phyloP scores from a whole-genome alignment of 2,888 invertebrate genomes.

The Drosophila prostipennis region DNA sequence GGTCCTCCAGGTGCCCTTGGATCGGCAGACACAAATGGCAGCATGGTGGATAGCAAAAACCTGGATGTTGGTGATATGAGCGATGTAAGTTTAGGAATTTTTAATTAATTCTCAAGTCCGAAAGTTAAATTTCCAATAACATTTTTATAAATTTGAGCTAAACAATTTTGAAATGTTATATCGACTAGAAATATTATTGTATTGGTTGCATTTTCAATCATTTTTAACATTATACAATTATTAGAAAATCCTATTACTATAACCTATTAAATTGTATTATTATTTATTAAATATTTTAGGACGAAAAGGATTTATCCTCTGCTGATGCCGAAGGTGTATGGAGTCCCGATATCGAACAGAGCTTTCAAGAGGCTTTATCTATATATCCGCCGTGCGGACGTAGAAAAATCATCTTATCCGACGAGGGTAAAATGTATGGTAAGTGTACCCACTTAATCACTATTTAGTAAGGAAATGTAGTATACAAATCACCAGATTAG shows the following conservation, averaged over 20 bases:
- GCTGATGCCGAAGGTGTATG: constrained; percentile 99
- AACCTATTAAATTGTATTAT: no score
- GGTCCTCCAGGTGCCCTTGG: constrained; percentile 86
- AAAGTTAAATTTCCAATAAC: no score
- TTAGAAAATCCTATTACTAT: no score
- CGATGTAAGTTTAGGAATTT: constrained; percentile 87
- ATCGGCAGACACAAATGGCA: constrained; percentile 95
- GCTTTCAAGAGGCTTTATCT: constrained; percentile 99
- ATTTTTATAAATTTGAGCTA: no score
- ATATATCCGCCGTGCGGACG: constrained; percentile 99
- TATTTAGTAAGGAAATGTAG: no score
- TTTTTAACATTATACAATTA: no score
- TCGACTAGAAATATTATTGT: no score
- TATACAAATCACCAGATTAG: no score
- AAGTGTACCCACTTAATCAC: constrained; percentile 85
- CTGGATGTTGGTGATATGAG: constrained; percentile 97
- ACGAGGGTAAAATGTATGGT: constrained; percentile 99
- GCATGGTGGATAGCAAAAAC: constrained; percentile 95
- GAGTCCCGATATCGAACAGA: constrained; percentile 99
- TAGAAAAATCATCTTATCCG: constrained; percentile 99
- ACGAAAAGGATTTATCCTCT: constrained; percentile 95
- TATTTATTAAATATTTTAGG: constrained; percentile 84
- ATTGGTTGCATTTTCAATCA: no score
- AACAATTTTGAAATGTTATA: no score
- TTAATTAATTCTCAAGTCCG: no score